Base-by-base conservation (phyloP, 30 jellyfish, hydroid and myxozoan genomes). In the Rhopilema esculentum region DNA sequence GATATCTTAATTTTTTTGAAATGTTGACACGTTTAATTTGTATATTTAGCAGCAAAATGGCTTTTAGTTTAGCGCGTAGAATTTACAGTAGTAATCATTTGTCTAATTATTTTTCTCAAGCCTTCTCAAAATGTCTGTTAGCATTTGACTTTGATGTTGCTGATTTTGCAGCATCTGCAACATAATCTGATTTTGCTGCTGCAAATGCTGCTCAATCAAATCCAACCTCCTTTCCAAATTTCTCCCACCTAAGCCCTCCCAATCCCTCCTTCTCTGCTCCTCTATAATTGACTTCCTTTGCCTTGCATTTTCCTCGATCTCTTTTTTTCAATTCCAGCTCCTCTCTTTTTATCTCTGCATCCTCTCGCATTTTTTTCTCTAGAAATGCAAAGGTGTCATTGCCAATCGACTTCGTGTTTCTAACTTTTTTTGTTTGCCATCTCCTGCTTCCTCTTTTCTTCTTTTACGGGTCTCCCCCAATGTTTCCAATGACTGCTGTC, bases 391-490 rank as follows among this genome's bases (percentile, higher is more conserved):
- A 76, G 15, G 75, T 51, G 49, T 26, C 31, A 19, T 51, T 27
- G 21, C 87, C 87, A 24, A 21, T n/a, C n/a, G 20, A 52, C 20
- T 52, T 16, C 67, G 67, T 70, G 81, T 16, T 18, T 63, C 32
- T 78, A 31, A 20, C 26, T 4, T 27, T 57, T 27, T 57, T 19
- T 33, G 66, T 57, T 33, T 31, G 30, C 12, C 85, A 17, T 74
- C 26, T 16, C 26, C 26, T 27, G 24, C 16, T 24, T 8, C 77
- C 8, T 9, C 9, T 9, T 1, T 8, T 27, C 29, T 78, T 78
- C 88, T 57, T 68, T 78, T 78, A 8, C 88, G 57, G 18, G 67
- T 78, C 48, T 78, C 88, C 26, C 78, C 79, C 27, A 78, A 78
- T 20, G 88, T 78, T 22, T 78, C 77, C 28, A 78, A 4, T 6